phyloP scores from a whole-genome alignment of 2,797 vertebrate species.

The Alauda arvensis region DNA sequence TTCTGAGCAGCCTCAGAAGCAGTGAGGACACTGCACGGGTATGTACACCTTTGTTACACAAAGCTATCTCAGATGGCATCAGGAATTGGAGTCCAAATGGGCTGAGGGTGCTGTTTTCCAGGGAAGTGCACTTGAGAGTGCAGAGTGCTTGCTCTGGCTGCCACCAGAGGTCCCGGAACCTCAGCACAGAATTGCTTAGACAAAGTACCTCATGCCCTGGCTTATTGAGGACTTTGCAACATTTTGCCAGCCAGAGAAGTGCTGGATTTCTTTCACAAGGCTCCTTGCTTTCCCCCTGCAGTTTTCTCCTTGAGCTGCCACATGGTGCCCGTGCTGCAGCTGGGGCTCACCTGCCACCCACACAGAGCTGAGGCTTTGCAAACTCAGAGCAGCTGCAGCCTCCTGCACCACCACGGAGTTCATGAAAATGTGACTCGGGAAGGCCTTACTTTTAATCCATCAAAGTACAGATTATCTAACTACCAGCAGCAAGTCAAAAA shows the following conservation, averaged over 20 bases:
- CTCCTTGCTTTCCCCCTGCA: not conserved
- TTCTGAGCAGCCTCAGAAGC: not conserved
- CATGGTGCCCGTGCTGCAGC: fast-evolving
- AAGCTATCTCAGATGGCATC: not conserved
- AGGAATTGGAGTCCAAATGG: not conserved
- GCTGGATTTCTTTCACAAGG: not conserved
- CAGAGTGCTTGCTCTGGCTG: not conserved
- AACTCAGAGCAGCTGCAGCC: not conserved
- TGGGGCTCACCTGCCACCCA: not conserved
- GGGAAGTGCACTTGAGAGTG: not conserved
- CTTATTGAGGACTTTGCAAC: not conserved
- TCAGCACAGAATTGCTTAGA: not conserved
- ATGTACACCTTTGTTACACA: not conserved
- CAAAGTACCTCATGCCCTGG: not conserved
- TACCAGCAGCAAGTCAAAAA: not conserved
- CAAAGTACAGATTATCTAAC: not conserved
- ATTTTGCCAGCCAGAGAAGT: not conserved
- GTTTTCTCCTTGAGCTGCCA: not conserved
- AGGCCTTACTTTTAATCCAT: not conserved
- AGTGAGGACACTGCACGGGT: not conserved
- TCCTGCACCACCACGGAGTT: fast-evolving
- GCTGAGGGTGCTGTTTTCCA: not conserved
- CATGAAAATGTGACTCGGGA: not conserved
- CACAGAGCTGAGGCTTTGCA: not conserved
- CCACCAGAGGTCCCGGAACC: fast-evolving